Evolutionary conservation across 2,888 invertebrate species (phyloP).

Genomic region (Agonopterix subpropinquella): DNA sequence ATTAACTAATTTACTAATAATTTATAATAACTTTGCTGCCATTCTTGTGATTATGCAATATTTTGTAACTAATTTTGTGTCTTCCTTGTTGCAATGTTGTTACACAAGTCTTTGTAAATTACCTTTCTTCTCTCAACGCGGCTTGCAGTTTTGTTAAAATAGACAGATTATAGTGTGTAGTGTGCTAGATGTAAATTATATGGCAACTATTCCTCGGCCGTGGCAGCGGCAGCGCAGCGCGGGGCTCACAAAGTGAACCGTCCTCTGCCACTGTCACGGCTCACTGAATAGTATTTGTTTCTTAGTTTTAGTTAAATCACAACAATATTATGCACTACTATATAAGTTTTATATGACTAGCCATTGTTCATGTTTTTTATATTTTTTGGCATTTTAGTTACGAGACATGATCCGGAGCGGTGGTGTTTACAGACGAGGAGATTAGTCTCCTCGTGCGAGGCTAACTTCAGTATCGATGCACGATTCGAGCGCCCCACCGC

Average conservation of each 20-base stretch:
- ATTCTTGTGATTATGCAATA: background rate
- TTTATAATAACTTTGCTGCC: too few species aligned
- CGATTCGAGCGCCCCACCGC: constrained; percentile 15
- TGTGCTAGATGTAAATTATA: constrained; percentile 28
- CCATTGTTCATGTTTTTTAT: constrained; percentile 29
- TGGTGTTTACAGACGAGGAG: background rate
- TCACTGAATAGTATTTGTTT: constrained; percentile 23
- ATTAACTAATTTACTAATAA: too few species aligned
- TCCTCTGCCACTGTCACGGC: constrained; percentile 27
- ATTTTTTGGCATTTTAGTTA: constrained; percentile 16
- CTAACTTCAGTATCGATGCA: constrained; percentile 33
- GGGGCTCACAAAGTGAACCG: constrained; percentile 40
- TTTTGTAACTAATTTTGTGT: background rate
- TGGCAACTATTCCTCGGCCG: constrained; percentile 16
- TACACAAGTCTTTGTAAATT: too few species aligned
- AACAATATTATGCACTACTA: constrained; percentile 44
- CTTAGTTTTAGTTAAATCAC: constrained; percentile 52
- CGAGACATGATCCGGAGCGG: background rate
- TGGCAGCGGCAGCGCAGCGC: too few species aligned
- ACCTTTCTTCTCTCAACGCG: too few species aligned
- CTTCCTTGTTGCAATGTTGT: too few species aligned
- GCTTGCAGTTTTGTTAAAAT: background rate
- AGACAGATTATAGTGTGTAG: constrained; percentile 20
- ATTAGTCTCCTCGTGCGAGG: constrained; percentile 22
- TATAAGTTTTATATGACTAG: constrained; percentile 48